Evolutionary conservation across 1,140 invertebrate species (phyloP).

Genomic region (Phthorimaea operculella): DNA sequence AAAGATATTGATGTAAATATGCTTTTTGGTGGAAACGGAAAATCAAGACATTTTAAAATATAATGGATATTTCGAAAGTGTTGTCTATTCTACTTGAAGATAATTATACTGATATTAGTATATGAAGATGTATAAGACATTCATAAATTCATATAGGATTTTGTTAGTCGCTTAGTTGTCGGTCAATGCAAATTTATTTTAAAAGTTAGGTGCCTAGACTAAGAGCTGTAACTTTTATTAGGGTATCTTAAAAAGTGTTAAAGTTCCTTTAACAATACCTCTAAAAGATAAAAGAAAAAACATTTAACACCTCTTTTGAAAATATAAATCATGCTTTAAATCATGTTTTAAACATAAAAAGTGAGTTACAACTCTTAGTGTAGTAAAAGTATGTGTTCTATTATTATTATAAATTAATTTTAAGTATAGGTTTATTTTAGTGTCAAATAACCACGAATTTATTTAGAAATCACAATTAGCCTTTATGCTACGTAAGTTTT

Average conservation of each 20-base stretch:
- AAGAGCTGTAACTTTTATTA: no score
- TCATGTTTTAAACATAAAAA: no score
- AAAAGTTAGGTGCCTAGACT: background rate
- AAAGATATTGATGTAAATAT: slow-evolving; percentile 47
- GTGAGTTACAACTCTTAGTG: no score
- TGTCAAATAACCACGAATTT: background rate
- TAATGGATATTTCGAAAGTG: background rate
- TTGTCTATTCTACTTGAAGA: background rate
- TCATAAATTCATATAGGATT: background rate
- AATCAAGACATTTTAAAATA: background rate
- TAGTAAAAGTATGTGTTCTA: background rate
- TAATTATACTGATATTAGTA: background rate
- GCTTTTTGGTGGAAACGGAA: slow-evolving; percentile 8
- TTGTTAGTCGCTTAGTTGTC: background rate
- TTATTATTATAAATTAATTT: background rate
- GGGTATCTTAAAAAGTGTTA: no score
- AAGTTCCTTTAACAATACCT: no score
- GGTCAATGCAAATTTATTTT: background rate
- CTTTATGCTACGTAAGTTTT: background rate
- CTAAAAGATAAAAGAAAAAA: no score
- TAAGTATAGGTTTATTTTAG: background rate
- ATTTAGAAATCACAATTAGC: background rate
- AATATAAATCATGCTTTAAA: no score
- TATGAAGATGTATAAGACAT: background rate
- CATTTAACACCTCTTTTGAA: no score